These are phyloP conservation scores for Desmophyllum pertusum DNA, from an alignment of 92 coral and sea anemone genomes.

Conservation along the genomic window DNA sequence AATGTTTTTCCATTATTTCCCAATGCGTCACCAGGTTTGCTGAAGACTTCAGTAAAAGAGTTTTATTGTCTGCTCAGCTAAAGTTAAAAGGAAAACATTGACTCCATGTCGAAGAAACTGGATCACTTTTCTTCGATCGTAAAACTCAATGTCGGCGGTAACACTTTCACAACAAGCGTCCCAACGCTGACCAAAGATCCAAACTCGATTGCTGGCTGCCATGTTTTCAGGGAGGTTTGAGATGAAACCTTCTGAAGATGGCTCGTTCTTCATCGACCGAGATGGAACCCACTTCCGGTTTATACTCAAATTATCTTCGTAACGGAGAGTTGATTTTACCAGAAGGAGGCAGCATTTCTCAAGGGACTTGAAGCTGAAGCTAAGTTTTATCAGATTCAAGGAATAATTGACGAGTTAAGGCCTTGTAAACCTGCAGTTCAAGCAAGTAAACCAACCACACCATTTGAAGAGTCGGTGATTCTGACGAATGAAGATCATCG, in stretches of 20 bases:
- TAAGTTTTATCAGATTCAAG: slow-evolving; percentile 68
- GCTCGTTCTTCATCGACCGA: slow-evolving; percentile 27
- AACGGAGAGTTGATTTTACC: neutral
- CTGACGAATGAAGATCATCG: neutral
- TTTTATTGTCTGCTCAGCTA: too few species aligned
- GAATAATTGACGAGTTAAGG: slow-evolving; percentile 24
- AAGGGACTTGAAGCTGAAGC: slow-evolving; percentile 69
- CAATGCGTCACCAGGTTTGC: too few species aligned
- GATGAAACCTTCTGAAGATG: slow-evolving; percentile 3
- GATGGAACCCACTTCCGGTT: slow-evolving; percentile 38
- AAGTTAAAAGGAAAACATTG: too few species aligned
- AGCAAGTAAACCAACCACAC: neutral
- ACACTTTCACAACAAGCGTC: slow-evolving; percentile 52
- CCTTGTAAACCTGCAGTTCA: neutral
- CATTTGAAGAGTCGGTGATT: neutral
- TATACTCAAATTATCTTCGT: slow-evolving; percentile 24
- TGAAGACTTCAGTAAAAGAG: too few species aligned
- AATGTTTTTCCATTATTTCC: too few species aligned
- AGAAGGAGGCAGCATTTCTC: neutral
- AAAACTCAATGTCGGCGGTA: slow-evolving; percentile 62
- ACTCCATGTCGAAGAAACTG: slow-evolving; percentile 49
- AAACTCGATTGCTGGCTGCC: slow-evolving; percentile 54
- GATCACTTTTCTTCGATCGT: slow-evolving; percentile 49
- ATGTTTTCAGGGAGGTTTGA: slow-evolving; percentile 13
- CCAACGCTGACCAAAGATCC: slow-evolving; percentile 67